Evolutionary conservation across 2,797 vertebrate genomes (phyloP), one percentile per base, ranked within the genome.

Genomic region (Coendou prehensilis): DNA sequence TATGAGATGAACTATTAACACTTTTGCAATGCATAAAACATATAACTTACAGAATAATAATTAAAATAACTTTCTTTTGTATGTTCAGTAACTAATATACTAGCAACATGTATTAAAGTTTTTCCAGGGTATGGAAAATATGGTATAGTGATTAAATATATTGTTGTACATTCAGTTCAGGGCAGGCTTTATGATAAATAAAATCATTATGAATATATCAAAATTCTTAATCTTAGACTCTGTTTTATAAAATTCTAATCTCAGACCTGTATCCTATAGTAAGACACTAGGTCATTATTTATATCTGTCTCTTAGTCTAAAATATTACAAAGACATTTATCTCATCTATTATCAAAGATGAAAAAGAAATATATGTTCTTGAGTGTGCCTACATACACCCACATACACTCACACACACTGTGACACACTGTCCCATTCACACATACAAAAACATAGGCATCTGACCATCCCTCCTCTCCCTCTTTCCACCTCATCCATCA

Each of bases 151-250:
- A 33, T 67, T 63, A 80, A 63, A 63, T 41, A 1, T 83, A 13
- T 26, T 52, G 18, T 61, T 89, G 87, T 54, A 76, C 15, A 59
- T 93, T 18, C 69, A 91, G 67, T 93, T 73, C 54, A 45, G 2
- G 28, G 0, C 3, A 23, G 3, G 9, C 1, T 79, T 33, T 33
- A 56, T 69, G 30, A 45, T 76, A 45, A 89, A 69, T 33, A 93
- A 73, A 78, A 69, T 82, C 54, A 37, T 47, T 37, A 37, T 47
- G 22, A 54, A 47, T 56, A 20, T 17, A 26, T 69, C 22, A 69
- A 54, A 54, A 69, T 52, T 86, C 28, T 82, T 45, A 57, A 15
- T 87, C 6, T 78, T 57, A 52, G 18, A 14, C 41, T 56, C 69
- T 79, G 5, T 30, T 4, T 69, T 54, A 57, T 11, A 28, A 89